Evolutionary conservation across 2,797 vertebrate genomes (phyloP).

Genomic region (Buceros bicornis): DNA sequence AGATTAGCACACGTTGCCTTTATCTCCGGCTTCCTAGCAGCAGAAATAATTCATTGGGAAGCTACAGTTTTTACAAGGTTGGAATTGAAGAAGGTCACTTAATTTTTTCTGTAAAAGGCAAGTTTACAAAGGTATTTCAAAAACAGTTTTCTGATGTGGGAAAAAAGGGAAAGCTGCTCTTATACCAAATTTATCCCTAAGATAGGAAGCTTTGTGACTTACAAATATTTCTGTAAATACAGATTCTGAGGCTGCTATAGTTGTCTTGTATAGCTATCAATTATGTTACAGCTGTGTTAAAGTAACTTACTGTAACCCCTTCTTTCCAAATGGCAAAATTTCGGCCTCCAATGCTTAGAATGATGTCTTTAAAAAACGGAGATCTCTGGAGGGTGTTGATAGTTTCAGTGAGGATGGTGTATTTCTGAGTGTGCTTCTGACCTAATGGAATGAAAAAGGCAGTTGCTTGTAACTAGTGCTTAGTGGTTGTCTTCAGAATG

Average conservation of each 20-base stretch:
- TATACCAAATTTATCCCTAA: background rate
- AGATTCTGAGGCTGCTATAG: background rate
- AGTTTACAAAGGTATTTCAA: background rate
- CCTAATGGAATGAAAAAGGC: slow-evolving; percentile 74
- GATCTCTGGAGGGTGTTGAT: slow-evolving; percentile 89
- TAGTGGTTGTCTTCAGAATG: background rate
- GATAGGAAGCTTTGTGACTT: slow-evolving; percentile 18
- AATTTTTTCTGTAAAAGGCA: background rate
- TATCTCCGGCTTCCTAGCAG: background rate
- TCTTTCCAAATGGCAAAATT: slow-evolving; percentile 94
- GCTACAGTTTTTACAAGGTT: background rate
- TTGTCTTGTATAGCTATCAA: background rate
- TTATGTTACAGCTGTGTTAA: background rate
- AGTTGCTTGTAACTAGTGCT: background rate
- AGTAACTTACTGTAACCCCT: slow-evolving; percentile 85
- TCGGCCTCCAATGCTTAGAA: slow-evolving; percentile 88
- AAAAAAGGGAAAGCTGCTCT: slow-evolving; percentile 4
- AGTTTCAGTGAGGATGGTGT: slow-evolving; percentile 77
- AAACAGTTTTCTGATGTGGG: background rate
- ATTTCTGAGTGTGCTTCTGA: slow-evolving; percentile 80
- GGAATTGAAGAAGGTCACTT: background rate
- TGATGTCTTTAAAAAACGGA: slow-evolving; percentile 90
- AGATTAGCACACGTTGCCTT: background rate
- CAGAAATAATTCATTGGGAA: background rate
- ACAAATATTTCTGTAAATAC: slow-evolving; percentile 26